phyloP scores from a whole-genome alignment of 2,797 vertebrate genomes.

The Spondyliosoma cantharus region DNA sequence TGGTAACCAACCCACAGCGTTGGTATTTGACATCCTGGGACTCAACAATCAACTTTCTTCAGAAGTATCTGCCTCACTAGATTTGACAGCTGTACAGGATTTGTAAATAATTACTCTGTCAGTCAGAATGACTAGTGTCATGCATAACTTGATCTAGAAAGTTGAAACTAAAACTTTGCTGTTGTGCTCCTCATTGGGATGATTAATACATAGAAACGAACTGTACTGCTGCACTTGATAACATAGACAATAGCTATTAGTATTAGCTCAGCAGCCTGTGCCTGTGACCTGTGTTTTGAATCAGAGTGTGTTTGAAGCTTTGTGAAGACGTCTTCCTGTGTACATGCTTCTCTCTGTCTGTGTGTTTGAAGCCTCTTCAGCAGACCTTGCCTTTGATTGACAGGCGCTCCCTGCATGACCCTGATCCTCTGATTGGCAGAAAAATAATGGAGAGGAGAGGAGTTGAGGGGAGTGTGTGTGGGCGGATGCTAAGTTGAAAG shows the following conservation, averaged over 20 bases:
- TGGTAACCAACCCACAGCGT: too few species aligned
- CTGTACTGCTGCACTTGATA: not conserved
- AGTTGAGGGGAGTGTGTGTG: constrained; percentile 16
- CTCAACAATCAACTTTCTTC: too few species aligned
- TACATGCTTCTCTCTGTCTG: constrained; percentile 3
- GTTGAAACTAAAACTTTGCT: not conserved
- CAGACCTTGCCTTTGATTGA: constrained; percentile 51
- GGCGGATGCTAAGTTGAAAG: constrained; percentile 21
- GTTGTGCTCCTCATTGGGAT: not conserved
- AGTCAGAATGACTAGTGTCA: not conserved
- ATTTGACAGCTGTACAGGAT: not conserved
- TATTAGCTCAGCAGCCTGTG: constrained; percentile 4
- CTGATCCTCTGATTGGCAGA: constrained; percentile 51
- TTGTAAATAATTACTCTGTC: not conserved
- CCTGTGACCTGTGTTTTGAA: constrained; percentile 34
- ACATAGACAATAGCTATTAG: constrained; percentile 1
- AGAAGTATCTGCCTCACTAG: not conserved
- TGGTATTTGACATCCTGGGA: too few species aligned
- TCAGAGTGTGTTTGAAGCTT: constrained; percentile 7
- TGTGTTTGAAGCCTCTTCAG: constrained; percentile 40
- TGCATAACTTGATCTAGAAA: not conserved
- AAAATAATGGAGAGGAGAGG: constrained; percentile 17
- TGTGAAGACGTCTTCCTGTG: constrained; percentile 1
- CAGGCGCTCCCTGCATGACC: constrained; percentile 35
- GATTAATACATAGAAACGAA: not conserved